Evolutionary conservation across 2,113 vertebrate species (phyloP).

Genomic region (Ammodytes marinus): DNA sequence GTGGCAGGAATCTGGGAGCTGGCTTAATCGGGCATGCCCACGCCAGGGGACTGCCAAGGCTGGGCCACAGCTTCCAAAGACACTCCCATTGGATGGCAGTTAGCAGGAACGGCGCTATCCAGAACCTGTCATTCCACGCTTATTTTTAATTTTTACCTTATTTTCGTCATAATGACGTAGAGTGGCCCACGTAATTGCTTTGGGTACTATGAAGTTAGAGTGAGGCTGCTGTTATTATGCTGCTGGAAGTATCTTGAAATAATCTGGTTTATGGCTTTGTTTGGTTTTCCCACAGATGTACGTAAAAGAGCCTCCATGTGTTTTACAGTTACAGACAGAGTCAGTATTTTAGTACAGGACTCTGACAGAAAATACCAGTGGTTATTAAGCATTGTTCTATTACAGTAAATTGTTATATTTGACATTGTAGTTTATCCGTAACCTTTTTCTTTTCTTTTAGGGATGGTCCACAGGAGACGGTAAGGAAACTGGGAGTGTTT

Average conservation of each 20-base stretch:
- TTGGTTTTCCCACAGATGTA: conserved; percentile 33
- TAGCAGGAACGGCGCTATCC: conserved; percentile 51
- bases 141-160: conserved; percentile 67
- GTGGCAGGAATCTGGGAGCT: conserved; percentile 77
- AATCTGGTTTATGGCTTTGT: conserved; percentile 41
- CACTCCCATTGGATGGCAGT: conserved; percentile 66
- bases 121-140: conserved; percentile 62
- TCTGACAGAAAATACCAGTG: background rate
- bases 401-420: conserved; percentile 13
- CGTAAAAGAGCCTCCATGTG: background rate
- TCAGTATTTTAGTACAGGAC: conserved; percentile 1
- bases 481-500: conserved; percentile 93
- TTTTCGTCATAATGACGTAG: conserved; percentile 59
- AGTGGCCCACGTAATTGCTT: conserved; percentile 53
- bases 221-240: conserved; percentile 41
- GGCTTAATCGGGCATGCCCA: conserved; percentile 76
- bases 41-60: conserved; percentile 77
- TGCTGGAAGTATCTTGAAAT: conserved; percentile 43
- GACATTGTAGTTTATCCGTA: conserved; percentile 16
- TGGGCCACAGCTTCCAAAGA: conserved; percentile 67
- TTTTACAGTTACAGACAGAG: conserved; percentile 7
- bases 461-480: conserved; percentile 94
- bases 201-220: conserved; percentile 48
- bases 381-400: conserved; percentile 3
- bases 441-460: conserved; percentile 73